These are phyloP conservation scores for Thryonomys swinderianus DNA, from an alignment of 2,113 vertebrate species.

Conservation along the genomic window DNA sequence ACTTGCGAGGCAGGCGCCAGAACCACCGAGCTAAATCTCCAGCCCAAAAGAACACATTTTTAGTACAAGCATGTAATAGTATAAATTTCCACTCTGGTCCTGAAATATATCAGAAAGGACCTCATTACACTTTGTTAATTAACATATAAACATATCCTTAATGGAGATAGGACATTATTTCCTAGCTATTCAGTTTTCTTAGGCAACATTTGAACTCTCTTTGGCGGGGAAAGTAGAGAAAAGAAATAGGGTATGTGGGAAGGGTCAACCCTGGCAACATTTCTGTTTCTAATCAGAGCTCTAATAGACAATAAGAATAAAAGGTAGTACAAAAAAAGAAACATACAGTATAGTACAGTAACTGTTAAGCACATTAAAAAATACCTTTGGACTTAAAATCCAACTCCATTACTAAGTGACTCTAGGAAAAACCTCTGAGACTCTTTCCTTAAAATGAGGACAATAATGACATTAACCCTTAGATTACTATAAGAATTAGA, in stretches of 20 bases:
- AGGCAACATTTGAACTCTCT: conserved; percentile 35
- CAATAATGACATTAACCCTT: background rate
- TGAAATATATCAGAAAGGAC: conserved; percentile 43
- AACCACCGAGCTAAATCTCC: too few relatives aligned
- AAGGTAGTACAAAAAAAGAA: conserved; percentile 27
- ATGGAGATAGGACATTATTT: background rate
- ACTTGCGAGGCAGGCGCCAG: too few relatives aligned
- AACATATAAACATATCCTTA: conserved; percentile 59
- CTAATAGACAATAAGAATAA: background rate
- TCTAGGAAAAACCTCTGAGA: conserved; percentile 27
- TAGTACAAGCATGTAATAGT: conserved; percentile 49
- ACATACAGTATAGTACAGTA: background rate
- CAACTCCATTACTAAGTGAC: background rate
- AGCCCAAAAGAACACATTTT: conserved; percentile 69
- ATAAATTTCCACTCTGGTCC: conserved; percentile 64
- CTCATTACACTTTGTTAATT: conserved; percentile 57
- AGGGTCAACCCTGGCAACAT: background rate
- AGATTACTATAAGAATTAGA: background rate
- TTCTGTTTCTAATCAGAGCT: conserved; percentile 49
- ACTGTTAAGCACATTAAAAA: background rate
- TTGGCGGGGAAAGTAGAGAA: background rate
- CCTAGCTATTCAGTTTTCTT: conserved; percentile 32
- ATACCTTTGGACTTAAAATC: background rate
- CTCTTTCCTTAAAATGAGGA: background rate
- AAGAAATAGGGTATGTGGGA: background rate